Percentiles rank a stretch among this genome's conserved stretches.
Evolutionary conservation across 2,797 vertebrate genomes (phyloP).

Genomic region (Mallotus villosus): DNA sequence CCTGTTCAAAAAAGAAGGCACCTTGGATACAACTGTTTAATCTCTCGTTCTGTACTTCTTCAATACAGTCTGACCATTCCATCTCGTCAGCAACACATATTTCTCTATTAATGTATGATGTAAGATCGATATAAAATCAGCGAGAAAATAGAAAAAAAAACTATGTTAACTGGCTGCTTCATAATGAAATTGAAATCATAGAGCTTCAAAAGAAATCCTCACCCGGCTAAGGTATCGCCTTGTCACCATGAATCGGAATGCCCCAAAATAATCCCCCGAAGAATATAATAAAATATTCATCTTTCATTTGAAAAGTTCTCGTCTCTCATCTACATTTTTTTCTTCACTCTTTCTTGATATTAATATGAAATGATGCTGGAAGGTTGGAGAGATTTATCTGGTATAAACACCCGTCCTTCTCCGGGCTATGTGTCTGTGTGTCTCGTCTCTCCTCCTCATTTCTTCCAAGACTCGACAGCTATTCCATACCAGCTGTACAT

Average conservation of each 20-base stretch:
- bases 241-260: slow-evolving; percentile 58
- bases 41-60: background rate
- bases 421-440: slow-evolving; percentile 44
- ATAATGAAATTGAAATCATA: slow-evolving; percentile 34
- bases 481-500: slow-evolving; percentile 49
- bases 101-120: background rate
- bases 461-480: slow-evolving; percentile 53
- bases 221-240: slow-evolving; percentile 49
- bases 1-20: slow-evolving; percentile 5
- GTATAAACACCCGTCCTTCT: slow-evolving; percentile 66
- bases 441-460: slow-evolving; percentile 30
- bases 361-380: slow-evolving; percentile 59
- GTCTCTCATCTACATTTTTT: background rate
- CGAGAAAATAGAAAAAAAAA: slow-evolving; percentile 14
- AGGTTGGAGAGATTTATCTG: slow-evolving; percentile 68
- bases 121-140: slow-evolving; percentile 10
- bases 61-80: background rate
- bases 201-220: slow-evolving; percentile 39
- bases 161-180: slow-evolving; percentile 19
- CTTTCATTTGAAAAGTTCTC: slow-evolving; percentile 43
- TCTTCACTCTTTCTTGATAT: slow-evolving; percentile 49
- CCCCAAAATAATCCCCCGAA: slow-evolving; percentile 34
- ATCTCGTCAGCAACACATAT: slow-evolving; percentile 3
- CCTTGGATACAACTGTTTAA: background rate
- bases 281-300: slow-evolving; percentile 54